Base-by-base conservation (phyloP, 2,113 vertebrate species). In the Ornithorhynchus anatinus region DNA sequence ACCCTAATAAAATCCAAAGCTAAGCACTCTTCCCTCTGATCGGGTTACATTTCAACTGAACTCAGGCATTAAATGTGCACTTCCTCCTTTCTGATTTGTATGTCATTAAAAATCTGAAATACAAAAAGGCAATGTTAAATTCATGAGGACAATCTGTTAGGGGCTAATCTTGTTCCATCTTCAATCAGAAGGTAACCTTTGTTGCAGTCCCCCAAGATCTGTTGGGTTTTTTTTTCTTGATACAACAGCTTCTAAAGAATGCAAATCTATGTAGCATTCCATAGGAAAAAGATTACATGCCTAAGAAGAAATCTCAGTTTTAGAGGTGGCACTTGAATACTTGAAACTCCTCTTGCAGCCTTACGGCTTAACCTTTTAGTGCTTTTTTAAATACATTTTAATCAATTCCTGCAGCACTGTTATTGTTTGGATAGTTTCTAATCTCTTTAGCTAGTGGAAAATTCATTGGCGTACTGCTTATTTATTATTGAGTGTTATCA, bases 311-410 rank as follows among this genome's bases (percentile, higher is more conserved):
- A 7, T 37, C 7, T 45, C n/a, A 52, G 31, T 59, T 79, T 60
- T 69, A 42, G 51, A 38, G 31, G 8, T 38, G 59, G 43, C 14
- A 16, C 20, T 10, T 67, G 57, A 62, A 11, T 6, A 14, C 1
- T 36, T 33, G 14, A 27, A 74, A 64, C 13, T 56, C 72, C 7
- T 73, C 4, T 38, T 79, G 4, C 17, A 35, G 8, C 29, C 23
- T 80, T 82, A 35, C 11, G 33, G 16, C 36, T 69, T 71, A 29
- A 53, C 19, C 32, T 81, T 19, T 64, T 32, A 40, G 2, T 70
- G 53, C 43, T 23, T 67, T 48, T 73, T 78, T 79, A 59, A 78
- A 64, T 68, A 22, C 2, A 27, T 52, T 78, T 45, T 13, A 31
- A 0, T 57, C 59, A 78, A 7, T 42, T 68, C 53, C 19, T 80